These are phyloP conservation scores for Gadopsis marmoratus DNA, from an alignment of 2,797 vertebrate species.

Conservation along the genomic window DNA sequence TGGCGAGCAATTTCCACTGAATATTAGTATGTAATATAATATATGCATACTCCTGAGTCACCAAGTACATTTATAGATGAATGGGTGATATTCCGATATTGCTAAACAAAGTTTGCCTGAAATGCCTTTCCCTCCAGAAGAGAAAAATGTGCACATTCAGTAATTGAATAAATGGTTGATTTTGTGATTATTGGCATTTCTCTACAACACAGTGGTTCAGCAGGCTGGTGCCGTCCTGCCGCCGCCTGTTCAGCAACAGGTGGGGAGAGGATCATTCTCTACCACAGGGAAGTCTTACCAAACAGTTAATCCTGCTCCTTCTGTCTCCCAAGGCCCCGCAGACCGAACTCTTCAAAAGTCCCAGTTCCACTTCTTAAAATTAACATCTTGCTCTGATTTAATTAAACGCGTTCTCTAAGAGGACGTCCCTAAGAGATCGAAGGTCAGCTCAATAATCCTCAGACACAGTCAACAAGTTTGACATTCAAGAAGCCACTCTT, in stretches of 20 bases:
- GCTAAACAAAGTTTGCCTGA: not conserved
- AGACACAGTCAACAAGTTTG: slow-evolving; percentile 70
- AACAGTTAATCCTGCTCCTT: slow-evolving; percentile 30
- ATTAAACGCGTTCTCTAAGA: slow-evolving; percentile 67
- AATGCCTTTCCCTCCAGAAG: not conserved
- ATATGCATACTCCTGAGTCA: not conserved
- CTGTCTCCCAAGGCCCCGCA: slow-evolving; percentile 27
- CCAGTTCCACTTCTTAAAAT: slow-evolving; percentile 55
- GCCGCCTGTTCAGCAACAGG: not conserved
- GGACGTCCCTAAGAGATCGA: slow-evolving; percentile 63
- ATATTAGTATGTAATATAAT: not conserved
- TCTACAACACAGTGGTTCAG: no score
- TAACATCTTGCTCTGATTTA: slow-evolving; percentile 65
- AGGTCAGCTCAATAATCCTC: slow-evolving; percentile 74
- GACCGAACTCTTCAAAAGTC: slow-evolving; percentile 35
- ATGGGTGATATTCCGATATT: not conserved
- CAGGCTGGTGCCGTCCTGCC: not conserved
- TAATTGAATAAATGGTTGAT: no score
- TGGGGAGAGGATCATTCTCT: not conserved
- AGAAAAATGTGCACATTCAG: not conserved
- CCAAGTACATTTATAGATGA: not conserved
- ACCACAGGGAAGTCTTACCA: not conserved
- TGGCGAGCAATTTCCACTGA: not conserved
- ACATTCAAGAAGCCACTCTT: slow-evolving; percentile 34
- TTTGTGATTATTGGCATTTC: not conserved